Conservation (phyloP, 2,113 vertebrate genomes). For the Hippopotamus amphibius region DNA sequence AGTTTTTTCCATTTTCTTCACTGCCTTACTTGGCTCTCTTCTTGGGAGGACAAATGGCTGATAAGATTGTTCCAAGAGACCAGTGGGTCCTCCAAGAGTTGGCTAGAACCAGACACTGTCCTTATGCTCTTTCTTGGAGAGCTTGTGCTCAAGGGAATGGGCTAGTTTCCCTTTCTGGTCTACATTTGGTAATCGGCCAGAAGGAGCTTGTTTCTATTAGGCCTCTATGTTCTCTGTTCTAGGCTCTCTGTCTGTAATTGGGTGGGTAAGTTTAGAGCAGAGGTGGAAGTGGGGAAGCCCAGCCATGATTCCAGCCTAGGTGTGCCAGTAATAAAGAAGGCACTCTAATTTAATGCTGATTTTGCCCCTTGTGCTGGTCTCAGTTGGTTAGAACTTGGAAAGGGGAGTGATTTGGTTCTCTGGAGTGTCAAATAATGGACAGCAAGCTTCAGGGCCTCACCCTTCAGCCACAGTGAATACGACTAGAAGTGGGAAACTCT, state of each 20-base stretch:
- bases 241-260: background rate
- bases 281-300: background rate
- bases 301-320: background rate
- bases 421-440: background rate
- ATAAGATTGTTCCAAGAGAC: background rate
- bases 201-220: background rate
- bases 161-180: background rate
- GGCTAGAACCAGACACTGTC: background rate
- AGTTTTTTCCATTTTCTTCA: background rate
- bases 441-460: background rate
- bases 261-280: background rate
- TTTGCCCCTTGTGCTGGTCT: background rate
- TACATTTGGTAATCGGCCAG: background rate
- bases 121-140: background rate
- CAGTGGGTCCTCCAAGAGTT: background rate
- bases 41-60: background rate
- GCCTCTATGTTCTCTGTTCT: background rate
- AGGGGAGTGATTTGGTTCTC: background rate
- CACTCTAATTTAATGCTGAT: background rate
- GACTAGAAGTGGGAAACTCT: background rate
- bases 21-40: background rate
- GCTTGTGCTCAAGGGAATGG: background rate
- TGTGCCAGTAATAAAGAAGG: background rate
- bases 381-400: slow-evolving; percentile 18
- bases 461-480: background rate